Percentiles rank a stretch among this genome's conserved stretches.
Evolutionary conservation across 2,113 vertebrate genomes (phyloP).

Genomic region (Bufo gargarizans): DNA sequence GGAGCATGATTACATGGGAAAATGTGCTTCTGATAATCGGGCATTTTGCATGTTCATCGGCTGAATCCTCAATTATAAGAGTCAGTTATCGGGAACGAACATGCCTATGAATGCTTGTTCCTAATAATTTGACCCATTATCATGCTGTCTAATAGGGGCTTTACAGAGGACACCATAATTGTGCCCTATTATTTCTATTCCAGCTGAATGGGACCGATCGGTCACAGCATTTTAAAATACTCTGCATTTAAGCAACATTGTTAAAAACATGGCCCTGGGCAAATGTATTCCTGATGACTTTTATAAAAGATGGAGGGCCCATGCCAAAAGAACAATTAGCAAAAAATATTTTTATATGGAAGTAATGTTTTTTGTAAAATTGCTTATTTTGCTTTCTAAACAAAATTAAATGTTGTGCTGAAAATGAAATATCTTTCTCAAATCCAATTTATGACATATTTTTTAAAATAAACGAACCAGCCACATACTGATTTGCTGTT

Average conservation of each 20-base stretch:
- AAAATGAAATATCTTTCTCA: not conserved
- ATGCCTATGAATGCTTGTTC: too few species aligned
- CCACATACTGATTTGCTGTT: not conserved
- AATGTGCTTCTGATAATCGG: too few species aligned
- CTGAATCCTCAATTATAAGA: too few species aligned
- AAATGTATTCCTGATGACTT: not conserved
- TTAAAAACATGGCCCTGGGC: not conserved
- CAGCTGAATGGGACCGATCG: not conserved
- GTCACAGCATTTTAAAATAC: not conserved
- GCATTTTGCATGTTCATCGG: too few species aligned
- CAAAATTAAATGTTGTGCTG: not conserved
- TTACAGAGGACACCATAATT: not conserved
- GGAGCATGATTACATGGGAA: too few species aligned
- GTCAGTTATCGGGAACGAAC: too few species aligned
- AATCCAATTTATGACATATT: not conserved
- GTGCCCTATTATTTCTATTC: not conserved
- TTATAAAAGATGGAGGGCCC: not conserved
- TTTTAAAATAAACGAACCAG: not conserved
- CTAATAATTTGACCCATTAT: too few species aligned
- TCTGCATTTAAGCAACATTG: not conserved
- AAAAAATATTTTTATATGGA: not conserved
- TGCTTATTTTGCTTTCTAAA: not conserved
- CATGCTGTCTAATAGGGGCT: too few species aligned
- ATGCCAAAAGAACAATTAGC: not conserved
- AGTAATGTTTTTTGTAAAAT: not conserved